phyloP scores from a whole-genome alignment of 35 echinoderm and acorn worm species.

The Apostichopus parvimensis region DNA sequence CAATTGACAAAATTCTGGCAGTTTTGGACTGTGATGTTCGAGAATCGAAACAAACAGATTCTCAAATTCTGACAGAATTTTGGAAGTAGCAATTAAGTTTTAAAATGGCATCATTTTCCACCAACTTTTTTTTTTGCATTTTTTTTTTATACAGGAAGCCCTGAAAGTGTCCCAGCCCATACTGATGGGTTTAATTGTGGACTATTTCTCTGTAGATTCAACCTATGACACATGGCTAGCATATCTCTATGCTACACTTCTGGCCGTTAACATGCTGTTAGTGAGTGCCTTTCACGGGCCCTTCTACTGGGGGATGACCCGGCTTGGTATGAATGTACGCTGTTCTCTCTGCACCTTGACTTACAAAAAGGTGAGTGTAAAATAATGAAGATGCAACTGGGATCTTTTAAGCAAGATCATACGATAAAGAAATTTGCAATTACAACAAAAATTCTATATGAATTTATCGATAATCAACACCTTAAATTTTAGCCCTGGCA shows the following conservation, averaged over 20 bases:
- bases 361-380: slow-evolving; percentile 81
- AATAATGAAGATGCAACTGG: too few relatives aligned
- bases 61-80: too few relatives aligned
- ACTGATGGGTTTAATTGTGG: slow-evolving; percentile 63
- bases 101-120: neutral
- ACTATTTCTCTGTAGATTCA: slow-evolving; percentile 71
- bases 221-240: slow-evolving; percentile 35
- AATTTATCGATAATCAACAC: too few relatives aligned
- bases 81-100: neutral
- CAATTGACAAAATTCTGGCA: too few relatives aligned
- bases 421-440: too few relatives aligned
- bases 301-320: slow-evolving; percentile 67
- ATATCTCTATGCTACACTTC: slow-evolving; percentile 62
- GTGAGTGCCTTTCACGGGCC: slow-evolving; percentile 66
- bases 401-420: too few relatives aligned
- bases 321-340: slow-evolving; percentile 74
- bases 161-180: slow-evolving; percentile 77
- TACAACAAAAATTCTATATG: too few relatives aligned
- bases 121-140: neutral
- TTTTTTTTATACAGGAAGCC: slow-evolving; percentile 59
- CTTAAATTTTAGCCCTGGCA: too few relatives aligned
- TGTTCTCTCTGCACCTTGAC: slow-evolving; percentile 76
- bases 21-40: too few relatives aligned
- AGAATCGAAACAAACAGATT: too few relatives aligned
- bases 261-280: slow-evolving; percentile 51